These are phyloP conservation scores for Ursus arctos DNA, from an alignment of 2,113 vertebrate species.

Conservation along the genomic window DNA sequence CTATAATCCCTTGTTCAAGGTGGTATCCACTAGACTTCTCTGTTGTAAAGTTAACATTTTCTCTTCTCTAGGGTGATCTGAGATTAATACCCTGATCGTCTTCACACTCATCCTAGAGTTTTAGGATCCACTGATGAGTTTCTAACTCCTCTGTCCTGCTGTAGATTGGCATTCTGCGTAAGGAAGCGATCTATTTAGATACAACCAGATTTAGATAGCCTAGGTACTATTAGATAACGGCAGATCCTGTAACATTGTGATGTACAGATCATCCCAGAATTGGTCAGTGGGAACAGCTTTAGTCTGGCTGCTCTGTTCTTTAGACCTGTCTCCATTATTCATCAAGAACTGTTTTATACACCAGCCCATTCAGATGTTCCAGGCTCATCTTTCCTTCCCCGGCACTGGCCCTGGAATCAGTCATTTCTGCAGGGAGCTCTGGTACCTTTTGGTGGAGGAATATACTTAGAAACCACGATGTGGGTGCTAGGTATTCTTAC, in stretches of 20 bases:
- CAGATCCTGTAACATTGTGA: not conserved
- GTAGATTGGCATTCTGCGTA: not conserved
- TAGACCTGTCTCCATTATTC: not conserved
- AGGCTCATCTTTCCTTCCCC: no score
- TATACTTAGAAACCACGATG: not conserved
- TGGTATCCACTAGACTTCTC: not conserved
- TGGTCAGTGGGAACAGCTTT: not conserved
- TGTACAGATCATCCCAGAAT: not conserved
- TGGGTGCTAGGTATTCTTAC: not conserved
- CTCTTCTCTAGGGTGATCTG: not conserved
- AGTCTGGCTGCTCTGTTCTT: not conserved
- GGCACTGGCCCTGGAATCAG: not conserved
- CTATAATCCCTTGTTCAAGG: not conserved
- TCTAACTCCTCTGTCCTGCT: not conserved
- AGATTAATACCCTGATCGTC: not conserved
- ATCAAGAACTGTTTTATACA: not conserved
- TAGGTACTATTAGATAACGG: not conserved
- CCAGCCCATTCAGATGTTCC: not conserved
- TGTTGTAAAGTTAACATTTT: not conserved
- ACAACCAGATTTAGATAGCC: not conserved
- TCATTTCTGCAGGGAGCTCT: not conserved
- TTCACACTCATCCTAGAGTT: not conserved
- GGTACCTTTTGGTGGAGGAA: not conserved
- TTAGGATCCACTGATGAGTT: not conserved
- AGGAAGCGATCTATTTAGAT: not conserved